Evolutionary conservation across 1,140 invertebrate genomes (phyloP), one percentile per base, ranked within the genome.

Genomic region (Orussus abietinus): DNA sequence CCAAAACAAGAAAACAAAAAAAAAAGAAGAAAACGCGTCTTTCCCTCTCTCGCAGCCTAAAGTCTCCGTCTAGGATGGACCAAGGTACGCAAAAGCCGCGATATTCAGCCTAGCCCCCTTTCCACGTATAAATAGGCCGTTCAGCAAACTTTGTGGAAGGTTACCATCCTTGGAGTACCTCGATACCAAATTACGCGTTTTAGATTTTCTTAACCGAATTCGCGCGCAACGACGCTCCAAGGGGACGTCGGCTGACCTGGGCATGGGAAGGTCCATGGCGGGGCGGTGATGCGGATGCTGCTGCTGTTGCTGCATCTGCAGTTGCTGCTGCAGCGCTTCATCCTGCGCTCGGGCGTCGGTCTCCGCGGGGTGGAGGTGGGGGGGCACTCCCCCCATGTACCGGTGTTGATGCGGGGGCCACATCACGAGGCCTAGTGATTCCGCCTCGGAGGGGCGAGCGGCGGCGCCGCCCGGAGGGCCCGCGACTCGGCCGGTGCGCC

Each of bases 331-430:
- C 9, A 26, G 20, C 1, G 34, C 15, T n/a, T 40, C 21, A 39
- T 14, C 15, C 11, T 25, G 12, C 26, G 3, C 17, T 14, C 13
- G 13, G 25, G 5, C 45, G 44, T 53, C 45, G 38, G 38, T 37
- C 32, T 26, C 45, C 29, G 18, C n/a, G 20, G 38, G 26, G 12
- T 41, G 40, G 21, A 7, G 48, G 33, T 60, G 50, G n/a, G 41
- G 10, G 25, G 42, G 44, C 37, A 47, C 14, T 43, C 36, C 38
- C 20, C 50, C 43, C 44, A 48, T 32, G 11, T 38, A 44, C 15
- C 47, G 45, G 33, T 54, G 49, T 5, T 53, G 51, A 14, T 61
- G 42, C 7, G 54, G 59, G 14, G 47, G 42, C 62, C 63, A 64
- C 64, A 67, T 65, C 6, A 25, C 22, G 22, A 25, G 6, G n/a